Evolutionary conservation across 64 coral and sea anemone genomes (phyloP), one percentile per base, ranked within the genome.

Genomic region (Platygyra sinensis): DNA sequence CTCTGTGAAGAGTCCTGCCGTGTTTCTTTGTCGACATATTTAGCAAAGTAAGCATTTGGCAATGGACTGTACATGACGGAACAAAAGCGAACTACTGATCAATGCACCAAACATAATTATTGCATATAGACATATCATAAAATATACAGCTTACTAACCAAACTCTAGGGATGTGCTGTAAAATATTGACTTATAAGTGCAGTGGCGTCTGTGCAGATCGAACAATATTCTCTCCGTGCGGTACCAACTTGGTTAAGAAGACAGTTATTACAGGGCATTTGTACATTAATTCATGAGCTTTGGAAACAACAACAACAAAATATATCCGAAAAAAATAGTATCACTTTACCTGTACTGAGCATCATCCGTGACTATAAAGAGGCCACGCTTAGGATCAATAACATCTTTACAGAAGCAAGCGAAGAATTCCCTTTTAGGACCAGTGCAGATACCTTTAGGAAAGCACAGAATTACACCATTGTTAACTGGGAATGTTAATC

Each of bases 371-470:
- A 80, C 52, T 14, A 83, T 18, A 42, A 98, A 98, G 0, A 98
- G 61, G n/a, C 87, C 80, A 29, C 82, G 71, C 74, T 93, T 89
- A 39, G 87, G 51, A 63, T 89, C 88, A 64, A 98, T 83, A 15
- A 91, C 87, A 75, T 98, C 96, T 95, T 98, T 98, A 78, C 86
- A 93, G 36, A 98, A 72, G 63, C 90, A 93, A 32, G 62, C 78
- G 91, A 98, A 98, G 31, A 98, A 98, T 52, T 98, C 96, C 52
- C 82, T 95, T 54, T 93, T 98, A 19, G 96, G 96, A 60, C 96
- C 96, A 76, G 96, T 95, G 51, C 96, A 98, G 10, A 93, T 93
- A 64, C 96, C 96, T 98, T 30, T 75, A 83, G 64, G 10, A 22
- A 16, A 57, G 15, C 54, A 57, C 54, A 57, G 6, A 46, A 57